A percentile compares a stretch with the other conserved stretches of the same genome.
These are phyloP conservation scores for Monarcha castaneiventris DNA, from an alignment of 2,113 vertebrate genomes.

Conservation along the genomic window DNA sequence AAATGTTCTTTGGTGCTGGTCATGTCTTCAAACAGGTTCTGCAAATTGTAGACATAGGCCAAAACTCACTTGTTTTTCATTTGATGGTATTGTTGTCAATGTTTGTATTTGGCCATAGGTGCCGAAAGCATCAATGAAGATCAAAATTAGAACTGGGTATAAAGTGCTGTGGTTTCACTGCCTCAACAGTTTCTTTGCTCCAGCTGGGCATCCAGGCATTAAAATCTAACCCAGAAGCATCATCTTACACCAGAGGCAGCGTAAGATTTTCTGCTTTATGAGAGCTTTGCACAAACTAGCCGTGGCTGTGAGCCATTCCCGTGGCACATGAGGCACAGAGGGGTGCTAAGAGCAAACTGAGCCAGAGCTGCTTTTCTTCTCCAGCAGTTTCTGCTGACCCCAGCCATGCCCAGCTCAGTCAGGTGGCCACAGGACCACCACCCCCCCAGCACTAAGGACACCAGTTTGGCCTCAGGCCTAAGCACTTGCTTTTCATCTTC, in stretches of 20 bases:
- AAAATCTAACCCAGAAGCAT: neutral
- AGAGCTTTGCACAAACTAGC: neutral
- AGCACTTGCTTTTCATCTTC: neutral
- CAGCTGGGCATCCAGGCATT: neutral
- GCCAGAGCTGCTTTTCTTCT: neutral
- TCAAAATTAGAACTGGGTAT: neutral
- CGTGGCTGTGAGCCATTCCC: fast-evolving
- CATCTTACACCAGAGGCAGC: neutral
- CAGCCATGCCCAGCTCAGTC: neutral
- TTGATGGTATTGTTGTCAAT: neutral
- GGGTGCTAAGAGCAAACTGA: fast-evolving
- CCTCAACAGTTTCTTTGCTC: neutral
- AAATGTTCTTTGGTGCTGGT: neutral
- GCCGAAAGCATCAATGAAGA: neutral
- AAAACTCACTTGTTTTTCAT: neutral
- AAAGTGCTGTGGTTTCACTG: neutral
- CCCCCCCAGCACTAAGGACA: neutral
- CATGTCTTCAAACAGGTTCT: neutral
- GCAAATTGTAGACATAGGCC: neutral
- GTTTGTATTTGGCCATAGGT: neutral
- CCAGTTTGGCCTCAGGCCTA: neutral
- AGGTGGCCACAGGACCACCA: neutral
- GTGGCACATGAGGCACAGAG: fast-evolving
- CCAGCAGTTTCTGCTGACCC: neutral
- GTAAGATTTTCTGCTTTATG: neutral